Percentiles rank a stretch among this genome's conserved stretches.
Evolutionary conservation across 2,797 vertebrate genomes (phyloP).

Genomic region (Cyprinella venusta): DNA sequence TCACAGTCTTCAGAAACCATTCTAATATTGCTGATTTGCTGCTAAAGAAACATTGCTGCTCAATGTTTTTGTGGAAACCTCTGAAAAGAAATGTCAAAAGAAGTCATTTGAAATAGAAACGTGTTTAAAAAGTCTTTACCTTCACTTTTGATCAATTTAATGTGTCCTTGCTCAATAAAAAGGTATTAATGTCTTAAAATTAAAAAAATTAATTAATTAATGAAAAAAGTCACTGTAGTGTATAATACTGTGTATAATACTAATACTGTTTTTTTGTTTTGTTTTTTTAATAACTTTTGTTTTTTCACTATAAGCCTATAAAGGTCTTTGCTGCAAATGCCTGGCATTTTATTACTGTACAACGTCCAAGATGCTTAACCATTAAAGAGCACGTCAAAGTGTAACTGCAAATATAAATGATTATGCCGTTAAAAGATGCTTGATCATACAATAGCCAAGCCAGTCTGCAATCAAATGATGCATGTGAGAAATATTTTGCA

Average conservation of each 20-base stretch:
- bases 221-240: no score
- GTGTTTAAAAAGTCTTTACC: neutral
- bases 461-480: neutral
- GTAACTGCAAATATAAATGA: constrained; percentile 19
- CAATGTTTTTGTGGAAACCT: neutral
- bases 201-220: no score
- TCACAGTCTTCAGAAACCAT: neutral
- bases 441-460: neutral
- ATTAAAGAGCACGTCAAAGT: neutral
- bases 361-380: neutral
- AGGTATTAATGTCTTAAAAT: neutral
- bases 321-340: neutral
- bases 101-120: neutral
- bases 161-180: neutral
- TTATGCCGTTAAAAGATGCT: neutral
- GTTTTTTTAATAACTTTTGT: neutral
- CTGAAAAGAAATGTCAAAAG: neutral
- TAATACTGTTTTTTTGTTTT: no score
- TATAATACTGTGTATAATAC: no score
- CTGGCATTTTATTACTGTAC: neutral
- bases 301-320: neutral
- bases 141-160: neutral
- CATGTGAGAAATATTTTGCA: constrained; percentile 36
- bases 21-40: neutral
- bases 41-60: neutral